Evolutionary conservation across 2,113 vertebrate species (phyloP), one percentile per base, ranked within the genome.

Genomic region (Irena cyanogastra): DNA sequence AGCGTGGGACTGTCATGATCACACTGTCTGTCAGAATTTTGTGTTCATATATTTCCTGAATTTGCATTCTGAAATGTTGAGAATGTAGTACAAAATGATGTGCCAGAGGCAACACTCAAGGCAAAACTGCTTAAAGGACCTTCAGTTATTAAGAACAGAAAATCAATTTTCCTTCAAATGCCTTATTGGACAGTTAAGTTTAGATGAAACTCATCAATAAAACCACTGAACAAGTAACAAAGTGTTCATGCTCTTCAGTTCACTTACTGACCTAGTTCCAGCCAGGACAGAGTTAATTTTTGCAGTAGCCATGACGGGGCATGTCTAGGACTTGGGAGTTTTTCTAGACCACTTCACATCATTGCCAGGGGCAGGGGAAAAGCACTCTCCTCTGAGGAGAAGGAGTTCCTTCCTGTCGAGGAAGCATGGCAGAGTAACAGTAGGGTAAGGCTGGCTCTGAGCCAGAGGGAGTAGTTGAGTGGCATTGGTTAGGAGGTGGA

Each of bases 1-100:
- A 16, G 20, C 0, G 0, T n/a, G 11, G 31, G 53, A 49, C 59
- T 65, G 16, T 59, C 0, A 6, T 16, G 44, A 94, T 57, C 24
- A 57, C 22, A 22, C 16, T 37, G 42, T 59, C 64, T 66, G n/a
- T 26, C 59, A 75, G n/a, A 60, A 66, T 52, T 83, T 70, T 53
- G 10, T 52, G 15, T 70, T 77, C 28, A 74, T 35, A 3, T 1
- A 37, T 89, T 78, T 84, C 80, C 52, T 47, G 47, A 81, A 50
- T 78, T 92, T 89, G 33, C n/a, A 84, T 56, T 83, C 39, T 70
- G 17, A 63, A 80, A 30, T 1, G 1, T 18, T 81, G 54, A 82
- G 30, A 61, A 83, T 24, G 7, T 56, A 74, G 26, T 61, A 41
- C 9, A 61, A 85, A 90, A 63, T 47, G 0, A 37, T 35, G 33